Evolutionary conservation across 2,888 invertebrate genomes (phyloP), one percentile per base, ranked within the genome.

Genomic region (Buathra laborator): DNA sequence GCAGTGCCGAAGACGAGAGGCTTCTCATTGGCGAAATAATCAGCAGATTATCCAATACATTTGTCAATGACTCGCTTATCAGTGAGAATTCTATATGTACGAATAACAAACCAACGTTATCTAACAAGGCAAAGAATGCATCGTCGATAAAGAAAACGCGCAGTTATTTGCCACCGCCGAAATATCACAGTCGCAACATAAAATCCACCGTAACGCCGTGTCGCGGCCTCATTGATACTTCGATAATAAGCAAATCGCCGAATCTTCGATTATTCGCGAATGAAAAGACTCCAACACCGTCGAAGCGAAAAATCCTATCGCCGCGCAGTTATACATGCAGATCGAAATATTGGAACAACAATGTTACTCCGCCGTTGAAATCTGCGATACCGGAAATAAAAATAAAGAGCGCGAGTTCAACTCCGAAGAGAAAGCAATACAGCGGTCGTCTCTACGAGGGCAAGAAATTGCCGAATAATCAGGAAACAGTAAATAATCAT

Each of bases 211-310:
- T 70, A 12, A 62, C 68, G 10, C 12, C 79, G 7, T 66, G 59
- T 3, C 19, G 19, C 7, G 16, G 59, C 46, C 46, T 78, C 44
- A 51, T 83, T n/a, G 86, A 91, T 78, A 88, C 85, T n/a, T 89
- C 90, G 32, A 91, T 93, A 29, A 78, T 93, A 59, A 92, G 92
- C 44, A 92, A 89, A 74, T 93, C 93, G 0, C 93, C 93, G 19
- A 93, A 93, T 89, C 89, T 90, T 9, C 72, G 75, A 43, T 51
- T 87, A 62, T 46, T 1, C 53, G n/a, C 32, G 12, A 59, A 44
- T 16, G 32, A 64, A 6, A 75, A 51, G 51, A 48, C 66, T 1
- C 51, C 48, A 32, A 67, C 24, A 46, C 19, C 3, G 46, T 19
- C 56, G 12, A 51, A 24, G 14, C 29, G 12, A 6, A 64, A 66